phyloP scores from a whole-genome alignment of 2,888 invertebrate species.

The Drosophila leonis region DNA sequence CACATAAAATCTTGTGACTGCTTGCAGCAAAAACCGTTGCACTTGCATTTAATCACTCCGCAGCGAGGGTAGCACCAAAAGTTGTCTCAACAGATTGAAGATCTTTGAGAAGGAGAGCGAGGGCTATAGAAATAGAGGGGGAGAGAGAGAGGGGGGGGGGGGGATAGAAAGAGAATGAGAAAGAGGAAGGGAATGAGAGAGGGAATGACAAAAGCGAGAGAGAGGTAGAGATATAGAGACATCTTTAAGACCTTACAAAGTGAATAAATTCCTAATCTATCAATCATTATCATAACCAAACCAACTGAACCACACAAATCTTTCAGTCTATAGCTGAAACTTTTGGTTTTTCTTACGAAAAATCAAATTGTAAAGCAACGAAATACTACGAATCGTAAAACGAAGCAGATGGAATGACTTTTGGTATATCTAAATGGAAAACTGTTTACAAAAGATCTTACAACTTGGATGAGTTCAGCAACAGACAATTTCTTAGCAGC shows the following conservation, averaged over 20 bases:
- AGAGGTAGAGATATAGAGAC: neutral
- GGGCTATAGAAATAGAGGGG: neutral
- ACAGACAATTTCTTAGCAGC: too few species aligned
- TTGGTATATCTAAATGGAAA: neutral
- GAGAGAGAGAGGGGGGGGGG: neutral
- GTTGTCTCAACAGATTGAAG: neutral
- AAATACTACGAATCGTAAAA: too few species aligned
- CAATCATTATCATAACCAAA: too few species aligned
- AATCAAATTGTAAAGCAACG: too few species aligned
- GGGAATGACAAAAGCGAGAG: neutral
- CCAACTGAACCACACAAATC: too few species aligned
- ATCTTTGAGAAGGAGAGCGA: neutral
- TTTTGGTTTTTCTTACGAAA: too few species aligned
- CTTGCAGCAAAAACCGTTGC: conserved; percentile 17
- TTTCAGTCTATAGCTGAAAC: too few species aligned
- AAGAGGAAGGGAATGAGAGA: too few species aligned
- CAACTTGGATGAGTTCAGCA: neutral
- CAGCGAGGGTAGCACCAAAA: conserved; percentile 25
- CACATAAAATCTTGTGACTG: conserved; percentile 15
- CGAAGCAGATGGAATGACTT: too few species aligned
- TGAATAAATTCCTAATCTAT: too few species aligned
- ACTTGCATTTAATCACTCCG: conserved; percentile 6
- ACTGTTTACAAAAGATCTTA: neutral
- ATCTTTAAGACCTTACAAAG: neutral
- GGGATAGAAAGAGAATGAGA: neutral